Evolutionary conservation across 2,113 vertebrate genomes (phyloP).

Genomic region (Arothron firmamentum): DNA sequence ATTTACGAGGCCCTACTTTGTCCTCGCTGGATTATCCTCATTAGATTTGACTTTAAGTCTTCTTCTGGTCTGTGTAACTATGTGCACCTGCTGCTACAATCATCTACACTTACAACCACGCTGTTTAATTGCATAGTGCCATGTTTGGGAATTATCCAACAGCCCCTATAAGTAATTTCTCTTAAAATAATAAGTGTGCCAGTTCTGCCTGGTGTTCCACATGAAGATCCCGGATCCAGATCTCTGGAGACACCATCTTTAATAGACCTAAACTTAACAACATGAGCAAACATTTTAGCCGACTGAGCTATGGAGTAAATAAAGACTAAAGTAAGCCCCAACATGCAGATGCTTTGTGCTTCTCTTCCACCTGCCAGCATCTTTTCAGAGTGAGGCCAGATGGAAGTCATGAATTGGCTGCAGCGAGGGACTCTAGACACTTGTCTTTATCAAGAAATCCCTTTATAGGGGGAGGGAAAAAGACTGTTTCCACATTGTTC

Average conservation of each 20-base stretch:
- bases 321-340: conserved; percentile 34
- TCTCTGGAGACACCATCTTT: conserved; percentile 8
- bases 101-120: conserved; percentile 16
- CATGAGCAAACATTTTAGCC: conserved; percentile 17
- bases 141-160: background rate
- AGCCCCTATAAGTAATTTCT: background rate
- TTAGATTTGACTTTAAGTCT: conserved; percentile 54
- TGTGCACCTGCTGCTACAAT: conserved; percentile 49
- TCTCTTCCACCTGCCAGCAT: conserved; percentile 58
- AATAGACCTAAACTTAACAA: conserved; percentile 20
- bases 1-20: conserved; percentile 49
- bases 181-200: background rate
- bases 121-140: conserved; percentile 5
- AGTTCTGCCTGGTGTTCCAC: background rate
- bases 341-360: conserved; percentile 52
- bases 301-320: conserved; percentile 28
- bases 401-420: conserved; percentile 69
- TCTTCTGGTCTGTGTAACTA: conserved; percentile 32
- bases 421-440: conserved; percentile 50
- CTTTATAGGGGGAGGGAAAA: conserved; percentile 41
- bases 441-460: conserved; percentile 61
- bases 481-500: conserved; percentile 52
- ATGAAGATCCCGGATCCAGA: background rate
- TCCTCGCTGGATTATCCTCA: conserved; percentile 59
- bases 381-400: conserved; percentile 61